Evolutionary conservation across 2,113 vertebrate species (phyloP), one percentile per base, ranked within the genome.

Genomic region (Poecile atricapillus): DNA sequence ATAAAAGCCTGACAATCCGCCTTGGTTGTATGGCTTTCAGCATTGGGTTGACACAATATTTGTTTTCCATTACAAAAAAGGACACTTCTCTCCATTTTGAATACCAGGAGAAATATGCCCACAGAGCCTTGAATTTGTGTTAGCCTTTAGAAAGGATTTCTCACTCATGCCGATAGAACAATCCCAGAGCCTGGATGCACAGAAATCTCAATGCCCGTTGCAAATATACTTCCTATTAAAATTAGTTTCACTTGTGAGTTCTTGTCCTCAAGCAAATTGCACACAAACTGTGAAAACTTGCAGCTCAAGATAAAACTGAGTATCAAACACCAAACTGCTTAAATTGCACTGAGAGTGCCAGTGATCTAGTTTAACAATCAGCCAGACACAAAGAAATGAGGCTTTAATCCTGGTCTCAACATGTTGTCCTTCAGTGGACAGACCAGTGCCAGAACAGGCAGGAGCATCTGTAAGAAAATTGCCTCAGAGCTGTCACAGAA

Each of bases 1-100:
- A 25, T 22, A 64, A 75, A 80, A 37, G 44, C n/a, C 37, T 69
- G 39, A 80, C 9, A 68, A 35, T 9, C 5, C 8, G 4, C 12
- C n/a, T 41, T 25, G 18, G 7, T 49, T 91, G 27, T 27, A 46
- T 4, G 55, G n/a, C n/a, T 84, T 77, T 74, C 1, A 5, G 11
- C 60, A 16, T 28, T 3, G 1, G 7, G 5, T 41, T 69, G 30
- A 30, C 1, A 7, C 3, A 5, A 37, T n/a, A 5, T 78, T 84
- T 65, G 17, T 20, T 91, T 91, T 75, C 55, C 24, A 18, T 60
- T 73, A 24, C 15, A 92, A 20, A 15, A 13, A 39, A 59, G 46
- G 44, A 47, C 13, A 47, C 15, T 86, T 50, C 14, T 77, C 35
- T 64, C 69, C 39, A 14, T 30, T 87, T 81, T 69, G 50, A 78